These are phyloP conservation scores for Cotesia chilonis DNA, from an alignment of 1,140 invertebrate species.

Conservation along the genomic window DNA sequence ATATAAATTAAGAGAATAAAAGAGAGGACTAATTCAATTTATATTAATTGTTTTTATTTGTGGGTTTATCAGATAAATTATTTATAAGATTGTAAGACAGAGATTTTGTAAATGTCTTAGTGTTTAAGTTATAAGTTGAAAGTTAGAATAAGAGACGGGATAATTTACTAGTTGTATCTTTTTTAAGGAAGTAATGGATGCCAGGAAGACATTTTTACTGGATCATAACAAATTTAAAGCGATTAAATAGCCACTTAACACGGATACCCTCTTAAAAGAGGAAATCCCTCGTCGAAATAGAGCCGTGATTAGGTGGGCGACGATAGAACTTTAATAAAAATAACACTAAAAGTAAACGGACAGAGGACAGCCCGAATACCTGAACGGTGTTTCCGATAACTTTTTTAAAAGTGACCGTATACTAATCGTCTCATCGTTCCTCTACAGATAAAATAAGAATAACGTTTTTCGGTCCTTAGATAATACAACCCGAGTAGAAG, in stretches of 20 bases:
- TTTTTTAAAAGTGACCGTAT: slow-evolving; percentile 24
- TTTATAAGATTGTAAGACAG: background rate
- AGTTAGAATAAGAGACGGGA: too few relatives aligned
- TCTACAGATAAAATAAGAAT: slow-evolving; percentile 18
- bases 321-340: background rate
- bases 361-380: slow-evolving; percentile 32
- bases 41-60: too few relatives aligned
- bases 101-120: background rate
- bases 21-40: too few relatives aligned
- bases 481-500: slow-evolving; percentile 16
- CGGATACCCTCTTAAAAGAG: slow-evolving; percentile 47
- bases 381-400: slow-evolving; percentile 28
- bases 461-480: slow-evolving; percentile 27
- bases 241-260: slow-evolving; percentile 47
- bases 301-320: slow-evolving; percentile 47
- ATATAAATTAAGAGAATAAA: too few relatives aligned
- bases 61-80: too few relatives aligned
- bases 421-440: slow-evolving; percentile 32
- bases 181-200: slow-evolving; percentile 33
- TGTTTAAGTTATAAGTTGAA: background rate
- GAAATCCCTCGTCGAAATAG: slow-evolving; percentile 40
- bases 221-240: slow-evolving; percentile 41
- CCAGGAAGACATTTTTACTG: slow-evolving; percentile 34
- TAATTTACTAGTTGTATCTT: background rate
- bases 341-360: background rate